A percentile compares a stretch with the other conserved stretches of the same genome.
phyloP scores from a whole-genome alignment of 2,113 vertebrate genomes.

The Cyanoramphus novaezelandiae region DNA sequence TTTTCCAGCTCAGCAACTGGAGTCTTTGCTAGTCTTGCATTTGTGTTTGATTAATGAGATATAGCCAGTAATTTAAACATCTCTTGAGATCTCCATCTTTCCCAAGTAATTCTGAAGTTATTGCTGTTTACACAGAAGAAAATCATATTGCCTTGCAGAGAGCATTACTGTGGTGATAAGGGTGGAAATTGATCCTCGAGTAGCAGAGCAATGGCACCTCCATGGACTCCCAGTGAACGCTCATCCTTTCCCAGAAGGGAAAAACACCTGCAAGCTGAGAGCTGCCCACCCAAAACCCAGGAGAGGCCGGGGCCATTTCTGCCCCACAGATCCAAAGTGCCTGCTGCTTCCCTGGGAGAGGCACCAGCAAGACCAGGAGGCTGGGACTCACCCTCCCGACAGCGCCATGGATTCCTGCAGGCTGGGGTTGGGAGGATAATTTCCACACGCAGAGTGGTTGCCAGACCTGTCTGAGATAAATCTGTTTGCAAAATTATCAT shows the following conservation, averaged over 20 bases:
- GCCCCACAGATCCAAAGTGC: rapidly evolving
- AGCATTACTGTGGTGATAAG: background rate
- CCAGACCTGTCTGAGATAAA: constrained; percentile 31
- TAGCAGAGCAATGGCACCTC: background rate
- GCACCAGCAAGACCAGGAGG: background rate
- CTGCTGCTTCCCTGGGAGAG: background rate
- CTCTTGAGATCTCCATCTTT: constrained; percentile 62
- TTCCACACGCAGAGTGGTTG: background rate
- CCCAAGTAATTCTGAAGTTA: constrained; percentile 36
- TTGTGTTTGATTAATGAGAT: constrained; percentile 62
- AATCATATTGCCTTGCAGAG: background rate
- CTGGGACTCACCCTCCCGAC: rapidly evolving
- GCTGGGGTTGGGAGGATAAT: background rate
- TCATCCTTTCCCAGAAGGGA: background rate
- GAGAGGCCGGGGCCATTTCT: background rate
- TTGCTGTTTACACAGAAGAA: constrained; percentile 27
- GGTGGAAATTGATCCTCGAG: background rate
- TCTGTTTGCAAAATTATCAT: constrained; percentile 12
- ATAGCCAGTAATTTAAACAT: constrained; percentile 47
- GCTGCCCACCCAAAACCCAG: background rate
- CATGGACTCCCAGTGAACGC: background rate
- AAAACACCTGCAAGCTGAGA: background rate
- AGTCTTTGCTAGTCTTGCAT: constrained; percentile 34
- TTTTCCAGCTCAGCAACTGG: constrained; percentile 54
- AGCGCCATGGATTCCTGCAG: background rate